A percentile compares a stretch with the other conserved stretches of the same genome.
Evolutionary conservation across 2,888 invertebrate genomes (phyloP).

Genomic region (Charanyca ferruginea): DNA sequence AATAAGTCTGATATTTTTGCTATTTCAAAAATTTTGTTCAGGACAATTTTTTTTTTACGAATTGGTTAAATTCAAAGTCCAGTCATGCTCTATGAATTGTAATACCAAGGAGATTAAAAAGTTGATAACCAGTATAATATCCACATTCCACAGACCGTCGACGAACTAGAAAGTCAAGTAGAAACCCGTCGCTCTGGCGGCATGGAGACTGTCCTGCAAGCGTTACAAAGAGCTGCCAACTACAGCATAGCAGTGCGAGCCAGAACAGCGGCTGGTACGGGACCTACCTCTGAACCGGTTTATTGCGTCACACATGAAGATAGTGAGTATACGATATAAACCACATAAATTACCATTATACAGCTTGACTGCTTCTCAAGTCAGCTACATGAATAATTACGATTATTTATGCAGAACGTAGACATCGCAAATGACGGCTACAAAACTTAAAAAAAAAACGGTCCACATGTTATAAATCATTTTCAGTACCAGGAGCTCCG

Average conservation of each 20-base stretch:
- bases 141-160: constrained; percentile 69
- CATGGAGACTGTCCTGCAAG: constrained; percentile 93
- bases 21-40: too few species aligned
- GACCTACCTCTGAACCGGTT: constrained; percentile 93
- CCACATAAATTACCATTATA: not conserved
- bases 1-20: too few species aligned
- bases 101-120: too few species aligned
- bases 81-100: too few species aligned
- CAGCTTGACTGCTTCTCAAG: too few species aligned
- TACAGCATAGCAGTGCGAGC: constrained; percentile 96
- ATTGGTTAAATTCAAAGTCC: too few species aligned
- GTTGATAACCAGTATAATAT: not conserved
- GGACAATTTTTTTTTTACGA: too few species aligned
- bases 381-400: too few species aligned
- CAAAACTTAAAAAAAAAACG: too few species aligned
- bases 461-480: not conserved
- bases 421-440: too few species aligned
- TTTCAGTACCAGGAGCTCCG: constrained; percentile 95
- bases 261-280: constrained; percentile 96
- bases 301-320: constrained; percentile 96
- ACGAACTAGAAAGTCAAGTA: constrained; percentile 79
- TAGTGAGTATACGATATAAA: constrained; percentile 86
- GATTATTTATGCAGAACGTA: too few species aligned
- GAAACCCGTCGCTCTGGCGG: constrained; percentile 94
- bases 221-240: constrained; percentile 95